Evolutionary conservation across 2,113 vertebrate species (phyloP).

Genomic region (Macroglossus sobrinus): DNA sequence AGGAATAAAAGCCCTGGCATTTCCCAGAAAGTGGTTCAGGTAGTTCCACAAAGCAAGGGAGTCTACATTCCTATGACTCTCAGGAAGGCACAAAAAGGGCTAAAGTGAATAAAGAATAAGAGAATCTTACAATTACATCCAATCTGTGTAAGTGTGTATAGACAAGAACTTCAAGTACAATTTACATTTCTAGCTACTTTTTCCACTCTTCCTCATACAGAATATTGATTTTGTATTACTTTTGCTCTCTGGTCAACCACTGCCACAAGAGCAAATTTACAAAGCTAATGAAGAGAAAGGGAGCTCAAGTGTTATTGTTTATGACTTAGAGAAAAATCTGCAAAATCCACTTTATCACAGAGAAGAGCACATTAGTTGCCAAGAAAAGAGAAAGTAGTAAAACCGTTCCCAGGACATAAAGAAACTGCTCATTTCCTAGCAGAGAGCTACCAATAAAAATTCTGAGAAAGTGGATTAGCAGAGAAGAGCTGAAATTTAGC

Average conservation of each 20-base stretch:
- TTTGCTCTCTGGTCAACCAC: neutral
- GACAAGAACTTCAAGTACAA: neutral
- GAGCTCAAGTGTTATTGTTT: neutral
- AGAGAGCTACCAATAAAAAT: neutral
- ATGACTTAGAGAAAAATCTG: neutral
- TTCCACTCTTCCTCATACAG: neutral
- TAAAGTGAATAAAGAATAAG: neutral
- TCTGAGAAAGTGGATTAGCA: constrained; percentile 10
- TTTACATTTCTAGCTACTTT: neutral
- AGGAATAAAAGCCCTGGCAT: neutral
- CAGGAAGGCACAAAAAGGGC: neutral
- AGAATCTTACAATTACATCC: neutral
- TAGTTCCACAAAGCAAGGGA: neutral
- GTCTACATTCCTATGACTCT: neutral
- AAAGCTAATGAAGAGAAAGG: neutral
- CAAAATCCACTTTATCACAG: neutral
- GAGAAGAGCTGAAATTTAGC: neutral
- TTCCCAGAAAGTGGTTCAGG: neutral
- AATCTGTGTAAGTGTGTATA: neutral
- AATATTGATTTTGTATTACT: neutral
- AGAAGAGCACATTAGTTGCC: neutral
- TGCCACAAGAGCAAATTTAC: neutral
- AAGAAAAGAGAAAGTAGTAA: neutral
- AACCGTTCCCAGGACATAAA: neutral
- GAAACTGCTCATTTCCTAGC: neutral